Conservation (phyloP, 2,797 vertebrate genomes). For the Balearica regulorum region DNA sequence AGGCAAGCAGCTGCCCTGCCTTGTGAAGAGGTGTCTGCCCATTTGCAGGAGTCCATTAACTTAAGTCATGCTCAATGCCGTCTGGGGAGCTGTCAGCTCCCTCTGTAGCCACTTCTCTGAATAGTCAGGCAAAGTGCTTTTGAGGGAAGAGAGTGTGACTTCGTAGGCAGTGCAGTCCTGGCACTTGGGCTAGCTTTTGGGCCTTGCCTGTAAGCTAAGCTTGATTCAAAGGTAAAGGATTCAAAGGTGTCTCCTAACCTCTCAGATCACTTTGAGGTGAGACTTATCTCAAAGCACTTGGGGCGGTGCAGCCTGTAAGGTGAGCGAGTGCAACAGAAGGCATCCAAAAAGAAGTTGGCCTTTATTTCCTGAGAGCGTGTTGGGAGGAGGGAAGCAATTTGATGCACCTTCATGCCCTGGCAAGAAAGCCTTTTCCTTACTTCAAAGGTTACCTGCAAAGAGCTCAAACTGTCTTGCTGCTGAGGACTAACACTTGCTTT, state of each 20-base stretch:
- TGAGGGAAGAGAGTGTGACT: background rate
- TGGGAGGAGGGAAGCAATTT: conserved; percentile 21
- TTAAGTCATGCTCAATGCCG: background rate
- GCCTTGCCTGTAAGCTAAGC: conserved; percentile 5
- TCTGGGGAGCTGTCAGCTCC: background rate
- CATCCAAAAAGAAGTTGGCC: background rate
- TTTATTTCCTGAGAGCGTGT: background rate
- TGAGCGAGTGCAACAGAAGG: background rate
- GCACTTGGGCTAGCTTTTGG: background rate
- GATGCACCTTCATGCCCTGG: conserved; percentile 19
- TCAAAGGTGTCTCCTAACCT: background rate
- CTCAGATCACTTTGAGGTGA: conserved; percentile 14
- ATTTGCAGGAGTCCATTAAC: background rate
- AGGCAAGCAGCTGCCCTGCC: background rate
- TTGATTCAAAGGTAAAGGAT: background rate
- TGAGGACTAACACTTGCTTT: conserved; percentile 18
- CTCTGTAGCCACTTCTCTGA: background rate
- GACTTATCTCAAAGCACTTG: background rate
- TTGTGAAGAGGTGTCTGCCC: background rate
- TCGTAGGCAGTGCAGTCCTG: background rate
- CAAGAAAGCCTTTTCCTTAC: background rate
- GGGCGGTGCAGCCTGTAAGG: background rate
- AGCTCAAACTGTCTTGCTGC: background rate
- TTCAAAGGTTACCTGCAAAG: conserved; percentile 44
- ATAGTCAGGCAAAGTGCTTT: background rate